These are phyloP conservation scores for Mobula hypostoma DNA, from an alignment of 2,113 vertebrate genomes.

Conservation along the genomic window DNA sequence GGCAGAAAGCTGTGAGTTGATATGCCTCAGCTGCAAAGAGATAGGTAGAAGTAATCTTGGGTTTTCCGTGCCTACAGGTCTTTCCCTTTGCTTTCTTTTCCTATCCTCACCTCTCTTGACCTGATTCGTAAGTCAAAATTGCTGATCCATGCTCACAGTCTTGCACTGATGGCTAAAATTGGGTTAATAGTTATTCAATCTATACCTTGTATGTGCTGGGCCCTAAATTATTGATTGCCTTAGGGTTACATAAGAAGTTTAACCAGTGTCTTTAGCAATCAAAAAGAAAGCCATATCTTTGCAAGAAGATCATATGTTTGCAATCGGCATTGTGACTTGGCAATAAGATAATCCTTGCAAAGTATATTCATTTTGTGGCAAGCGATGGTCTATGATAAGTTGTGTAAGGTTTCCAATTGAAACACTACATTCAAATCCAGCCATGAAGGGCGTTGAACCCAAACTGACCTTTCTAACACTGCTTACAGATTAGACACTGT, in stretches of 20 bases:
- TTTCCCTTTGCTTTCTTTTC: background rate
- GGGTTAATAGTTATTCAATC: background rate
- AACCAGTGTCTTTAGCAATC: background rate
- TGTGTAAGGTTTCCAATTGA: background rate
- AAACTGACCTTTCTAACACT: background rate
- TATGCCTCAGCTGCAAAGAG: background rate
- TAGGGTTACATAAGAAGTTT: background rate
- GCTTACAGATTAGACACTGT: background rate
- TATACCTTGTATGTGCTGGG: background rate
- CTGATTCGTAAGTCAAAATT: background rate
- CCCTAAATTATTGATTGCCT: background rate
- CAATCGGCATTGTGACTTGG: background rate
- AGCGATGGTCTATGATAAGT: background rate
- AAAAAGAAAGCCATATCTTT: slow-evolving; percentile 13
- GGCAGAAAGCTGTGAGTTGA: background rate
- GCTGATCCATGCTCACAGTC: background rate
- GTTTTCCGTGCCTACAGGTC: background rate
- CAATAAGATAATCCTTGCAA: background rate
- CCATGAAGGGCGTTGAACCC: background rate
- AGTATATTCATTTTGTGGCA: background rate
- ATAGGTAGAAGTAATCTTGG: background rate
- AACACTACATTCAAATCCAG: background rate
- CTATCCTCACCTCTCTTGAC: background rate
- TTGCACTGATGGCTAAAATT: background rate
- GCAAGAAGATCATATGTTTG: background rate